Percentiles rank a stretch among this genome's conserved stretches.
These are phyloP conservation scores for Callopanchax toddi DNA, from an alignment of 2,113 vertebrate species.

Conservation along the genomic window DNA sequence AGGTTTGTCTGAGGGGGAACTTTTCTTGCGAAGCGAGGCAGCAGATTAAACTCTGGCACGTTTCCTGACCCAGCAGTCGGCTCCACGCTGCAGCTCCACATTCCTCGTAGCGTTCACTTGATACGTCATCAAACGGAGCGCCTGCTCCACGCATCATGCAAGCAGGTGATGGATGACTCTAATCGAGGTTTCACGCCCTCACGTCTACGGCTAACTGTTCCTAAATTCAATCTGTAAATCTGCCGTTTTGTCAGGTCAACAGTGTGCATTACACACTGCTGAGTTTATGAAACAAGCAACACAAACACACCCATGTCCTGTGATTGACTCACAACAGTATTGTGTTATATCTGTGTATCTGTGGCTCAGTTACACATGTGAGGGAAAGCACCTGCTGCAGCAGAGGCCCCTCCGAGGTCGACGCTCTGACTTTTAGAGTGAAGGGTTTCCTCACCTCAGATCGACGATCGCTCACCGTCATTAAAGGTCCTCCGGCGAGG, in stretches of 20 bases:
- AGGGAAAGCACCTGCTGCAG: constrained; percentile 56
- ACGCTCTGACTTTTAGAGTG: constrained; percentile 42
- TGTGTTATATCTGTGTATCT: constrained; percentile 37
- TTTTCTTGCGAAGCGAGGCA: constrained; percentile 28
- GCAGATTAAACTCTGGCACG: constrained; percentile 48
- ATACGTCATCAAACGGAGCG: constrained; percentile 51
- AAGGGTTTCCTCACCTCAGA: constrained; percentile 30
- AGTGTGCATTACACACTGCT: constrained; percentile 12
- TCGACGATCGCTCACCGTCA: constrained; percentile 55
- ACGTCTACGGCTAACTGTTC: constrained; percentile 8
- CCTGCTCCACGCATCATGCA: constrained; percentile 55
- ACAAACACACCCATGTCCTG: constrained; percentile 36
- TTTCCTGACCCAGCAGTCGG: constrained; percentile 54
- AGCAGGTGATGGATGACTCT: constrained; percentile 61
- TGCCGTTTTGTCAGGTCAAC: constrained; percentile 16
- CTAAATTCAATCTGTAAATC: constrained; percentile 21
- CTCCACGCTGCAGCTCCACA: constrained; percentile 58
- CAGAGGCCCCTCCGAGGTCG: constrained; percentile 36
- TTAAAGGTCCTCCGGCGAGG: constrained; percentile 39
- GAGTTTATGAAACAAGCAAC: constrained; percentile 46
- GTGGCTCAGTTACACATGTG: constrained; percentile 46
- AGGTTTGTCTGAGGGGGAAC: constrained; percentile 27
- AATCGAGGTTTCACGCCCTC: constrained; percentile 9
- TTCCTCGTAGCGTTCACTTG: constrained; percentile 68
- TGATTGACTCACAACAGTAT: constrained; percentile 52